phyloP scores from a whole-genome alignment of 2,888 invertebrate genomes.

The Drosophila tanythrix region DNA sequence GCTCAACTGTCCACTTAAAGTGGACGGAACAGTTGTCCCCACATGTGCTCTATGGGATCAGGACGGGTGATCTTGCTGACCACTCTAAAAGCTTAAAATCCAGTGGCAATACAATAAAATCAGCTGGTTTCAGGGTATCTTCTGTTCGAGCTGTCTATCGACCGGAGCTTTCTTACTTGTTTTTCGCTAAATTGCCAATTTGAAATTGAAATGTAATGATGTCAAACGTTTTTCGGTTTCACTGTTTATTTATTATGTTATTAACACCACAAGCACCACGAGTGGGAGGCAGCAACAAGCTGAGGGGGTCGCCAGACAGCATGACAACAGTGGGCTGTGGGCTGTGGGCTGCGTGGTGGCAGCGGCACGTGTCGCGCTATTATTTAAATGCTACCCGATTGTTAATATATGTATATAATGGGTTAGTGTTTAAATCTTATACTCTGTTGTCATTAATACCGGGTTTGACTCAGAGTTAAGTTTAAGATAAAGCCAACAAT shows the following conservation, averaged over 20 bases:
- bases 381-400: background rate
- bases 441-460: background rate
- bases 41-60: too few species aligned
- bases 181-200: slow-evolving; percentile 41
- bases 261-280: slow-evolving; percentile 24
- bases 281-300: background rate
- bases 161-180: slow-evolving; percentile 5
- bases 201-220: slow-evolving; percentile 63
- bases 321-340: slow-evolving; percentile 1
- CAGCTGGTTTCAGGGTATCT: background rate
- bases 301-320: background rate
- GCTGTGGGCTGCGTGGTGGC: slow-evolving; percentile 9
- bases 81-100: background rate
- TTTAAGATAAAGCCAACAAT: background rate
- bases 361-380: slow-evolving; percentile 28
- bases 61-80: background rate
- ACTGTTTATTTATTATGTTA: slow-evolving; percentile 64
- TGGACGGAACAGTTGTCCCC: too few species aligned
- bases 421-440: background rate
- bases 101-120: background rate
- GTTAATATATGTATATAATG: background rate
- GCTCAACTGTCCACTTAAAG: too few species aligned
- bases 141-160: background rate
- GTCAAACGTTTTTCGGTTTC: slow-evolving; percentile 69
- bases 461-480: background rate